Evolutionary conservation across 2,888 invertebrate species (phyloP).

Genomic region (Ptychoptera contaminata): DNA sequence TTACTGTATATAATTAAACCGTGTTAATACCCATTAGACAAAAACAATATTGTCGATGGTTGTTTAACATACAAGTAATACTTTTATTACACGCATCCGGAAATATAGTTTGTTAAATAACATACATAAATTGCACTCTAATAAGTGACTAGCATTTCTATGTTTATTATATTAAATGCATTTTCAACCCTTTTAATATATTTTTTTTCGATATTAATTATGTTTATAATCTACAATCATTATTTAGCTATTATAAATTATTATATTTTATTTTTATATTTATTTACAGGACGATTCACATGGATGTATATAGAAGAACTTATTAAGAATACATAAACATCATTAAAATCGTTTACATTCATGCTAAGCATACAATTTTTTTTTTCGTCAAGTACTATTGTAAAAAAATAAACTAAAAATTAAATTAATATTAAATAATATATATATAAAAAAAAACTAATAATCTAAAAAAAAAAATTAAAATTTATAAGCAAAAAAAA

Average conservation of each 20-base stretch:
- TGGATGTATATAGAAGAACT: constrained; percentile 28
- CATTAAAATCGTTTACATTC: background rate
- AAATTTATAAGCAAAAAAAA: background rate
- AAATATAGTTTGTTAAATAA: no score
- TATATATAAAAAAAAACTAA: background rate
- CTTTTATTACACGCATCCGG: background rate
- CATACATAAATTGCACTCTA: no score
- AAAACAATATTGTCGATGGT: background rate
- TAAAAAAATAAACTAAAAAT: constrained; percentile 3
- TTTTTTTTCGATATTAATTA: no score
- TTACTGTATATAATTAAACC: no score
- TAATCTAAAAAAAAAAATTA: background rate
- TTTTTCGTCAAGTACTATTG: background rate
- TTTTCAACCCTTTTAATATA: no score
- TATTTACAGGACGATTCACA: constrained; percentile 27
- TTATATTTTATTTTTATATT: background rate
- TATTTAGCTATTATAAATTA: background rate
- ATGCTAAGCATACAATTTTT: background rate
- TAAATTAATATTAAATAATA: constrained; percentile 2
- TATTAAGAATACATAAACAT: no score
- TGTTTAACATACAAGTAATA: background rate
- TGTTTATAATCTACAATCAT: no score
- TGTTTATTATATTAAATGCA: no score
- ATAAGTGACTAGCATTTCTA: no score
- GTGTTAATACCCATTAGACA: no score